Conservation (phyloP, 1,140 invertebrate species). For the Capitella teleta region DNA sequence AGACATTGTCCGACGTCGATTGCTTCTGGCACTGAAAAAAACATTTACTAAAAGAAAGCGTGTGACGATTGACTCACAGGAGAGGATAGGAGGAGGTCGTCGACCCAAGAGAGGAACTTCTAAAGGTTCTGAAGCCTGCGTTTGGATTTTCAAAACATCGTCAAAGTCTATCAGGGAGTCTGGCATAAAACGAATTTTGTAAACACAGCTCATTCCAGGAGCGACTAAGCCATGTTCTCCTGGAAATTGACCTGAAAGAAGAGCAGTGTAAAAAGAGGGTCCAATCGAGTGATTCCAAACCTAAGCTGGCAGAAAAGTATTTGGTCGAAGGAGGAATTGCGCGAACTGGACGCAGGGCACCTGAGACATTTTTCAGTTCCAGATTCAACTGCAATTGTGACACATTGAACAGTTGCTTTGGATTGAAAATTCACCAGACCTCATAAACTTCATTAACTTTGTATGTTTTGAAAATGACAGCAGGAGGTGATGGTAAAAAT, state of each 20-base stretch:
- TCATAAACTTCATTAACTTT: slow-evolving; percentile 24
- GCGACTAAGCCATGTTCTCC: slow-evolving; percentile 39
- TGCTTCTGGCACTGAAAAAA: slow-evolving; percentile 27
- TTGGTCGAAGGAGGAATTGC: slow-evolving; percentile 31
- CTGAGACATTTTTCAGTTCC: slow-evolving; percentile 39
- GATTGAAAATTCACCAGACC: not conserved
- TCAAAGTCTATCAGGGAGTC: slow-evolving; percentile 38
- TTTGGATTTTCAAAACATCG: slow-evolving; percentile 35
- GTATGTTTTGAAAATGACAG: slow-evolving; percentile 14
- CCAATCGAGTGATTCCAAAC: too few relatives aligned
- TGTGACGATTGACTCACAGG: slow-evolving; percentile 20
- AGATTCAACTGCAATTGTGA: slow-evolving; percentile 22
- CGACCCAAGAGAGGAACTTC: slow-evolving; percentile 24
- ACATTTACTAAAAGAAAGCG: not conserved
- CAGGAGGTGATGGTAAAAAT: not conserved
- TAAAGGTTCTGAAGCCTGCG: slow-evolving; percentile 24
- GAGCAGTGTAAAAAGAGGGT: too few relatives aligned
- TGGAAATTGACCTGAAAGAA: slow-evolving; percentile 44
- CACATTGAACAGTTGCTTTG: slow-evolving; percentile 10
- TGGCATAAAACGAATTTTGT: slow-evolving; percentile 36
- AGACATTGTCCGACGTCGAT: slow-evolving; percentile 36
- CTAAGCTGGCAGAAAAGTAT: slow-evolving; percentile 37
- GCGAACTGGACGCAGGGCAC: slow-evolving; percentile 31
- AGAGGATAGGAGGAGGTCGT: slow-evolving; percentile 29
- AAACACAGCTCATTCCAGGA: slow-evolving; percentile 39